Evolutionary conservation across 2,888 invertebrate genomes (phyloP), one percentile per base, ranked within the genome.

Genomic region (Amblyjoppa proteus): DNA sequence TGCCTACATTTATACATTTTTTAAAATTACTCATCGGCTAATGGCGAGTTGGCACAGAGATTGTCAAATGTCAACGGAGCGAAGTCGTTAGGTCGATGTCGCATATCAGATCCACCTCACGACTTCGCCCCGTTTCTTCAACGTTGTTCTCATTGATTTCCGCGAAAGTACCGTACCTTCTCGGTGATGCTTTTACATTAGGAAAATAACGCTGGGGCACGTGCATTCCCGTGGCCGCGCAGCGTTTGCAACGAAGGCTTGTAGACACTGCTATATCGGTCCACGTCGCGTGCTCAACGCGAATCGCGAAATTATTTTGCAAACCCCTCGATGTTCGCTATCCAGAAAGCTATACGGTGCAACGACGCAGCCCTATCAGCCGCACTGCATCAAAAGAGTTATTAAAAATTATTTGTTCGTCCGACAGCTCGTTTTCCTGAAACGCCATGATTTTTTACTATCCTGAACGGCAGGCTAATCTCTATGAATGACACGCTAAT

Each of bases 251-350:
- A 41, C 11, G 68, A 13, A 20, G 9, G 7, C 20, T 41, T n/a
- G 41, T 9, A 41, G 41, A 41, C 6, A 31, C 38, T 20, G 68
- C 38, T 68, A 41, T 20, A 41, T 68, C 4, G 68, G n/a, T 41
- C 11, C 20, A 41, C 68, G 41, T 68, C 68, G 68, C 68, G 68
- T 68, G 68, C 9, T 41, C 9, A 68, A 25, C 41, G 38, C 20
- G 38, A 68, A 68, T 68, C 16, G 41, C 41, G 13, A 20, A 68
- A 68, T 68, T 68, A 38, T 38, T 68, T 68, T 20, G 20, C 41
- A 9, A 68, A 41, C 68, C 41, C 41, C 41, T 68, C 41, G 41
- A 64, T 31, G 61, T 64, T 31, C 16, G 16, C 16, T 5, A 34
- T 34, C 31, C 31, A n/a, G 58, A 25, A 28, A 11, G 58, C n/a